A percentile compares a stretch with the other conserved stretches of the same genome.
These are phyloP conservation scores for Bradypodion ventrale DNA, from an alignment of 2,797 vertebrate species.

Conservation along the genomic window DNA sequence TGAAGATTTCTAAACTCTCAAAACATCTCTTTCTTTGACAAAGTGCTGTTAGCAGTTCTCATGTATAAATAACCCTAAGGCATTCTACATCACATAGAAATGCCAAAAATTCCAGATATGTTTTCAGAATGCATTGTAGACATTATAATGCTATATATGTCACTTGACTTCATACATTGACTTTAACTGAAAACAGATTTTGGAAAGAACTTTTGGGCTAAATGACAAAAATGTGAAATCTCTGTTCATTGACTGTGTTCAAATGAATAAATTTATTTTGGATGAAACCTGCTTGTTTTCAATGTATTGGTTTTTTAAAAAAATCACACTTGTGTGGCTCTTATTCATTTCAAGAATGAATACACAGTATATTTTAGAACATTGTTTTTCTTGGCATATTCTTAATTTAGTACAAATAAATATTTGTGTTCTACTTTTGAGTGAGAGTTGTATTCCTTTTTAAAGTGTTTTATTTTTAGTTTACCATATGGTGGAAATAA, in stretches of 20 bases:
- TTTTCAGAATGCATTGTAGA: not conserved
- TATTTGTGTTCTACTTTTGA: constrained; percentile 58
- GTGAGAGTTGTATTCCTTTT: constrained; percentile 40
- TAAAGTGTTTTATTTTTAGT: constrained; percentile 46
- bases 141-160: not conserved
- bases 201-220: not conserved
- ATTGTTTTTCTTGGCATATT: not conserved
- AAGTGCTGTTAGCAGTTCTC: too few species aligned
- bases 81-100: not conserved
- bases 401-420: constrained; percentile 51
- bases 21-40: not conserved
- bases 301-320: not conserved
- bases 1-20: too few species aligned
- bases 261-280: constrained; percentile 1
- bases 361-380: not conserved
- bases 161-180: not conserved
- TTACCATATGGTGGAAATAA: constrained; percentile 6
- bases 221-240: not conserved
- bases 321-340: not conserved
- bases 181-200: not conserved
- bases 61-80: not conserved
- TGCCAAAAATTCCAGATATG: not conserved
- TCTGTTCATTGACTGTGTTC: too few species aligned
- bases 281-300: not conserved
- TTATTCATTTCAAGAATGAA: not conserved